A percentile compares a stretch with the other conserved stretches of the same genome.
Conservation (phyloP, 2,888 invertebrate species). For the Cordilura impudica region DNA sequence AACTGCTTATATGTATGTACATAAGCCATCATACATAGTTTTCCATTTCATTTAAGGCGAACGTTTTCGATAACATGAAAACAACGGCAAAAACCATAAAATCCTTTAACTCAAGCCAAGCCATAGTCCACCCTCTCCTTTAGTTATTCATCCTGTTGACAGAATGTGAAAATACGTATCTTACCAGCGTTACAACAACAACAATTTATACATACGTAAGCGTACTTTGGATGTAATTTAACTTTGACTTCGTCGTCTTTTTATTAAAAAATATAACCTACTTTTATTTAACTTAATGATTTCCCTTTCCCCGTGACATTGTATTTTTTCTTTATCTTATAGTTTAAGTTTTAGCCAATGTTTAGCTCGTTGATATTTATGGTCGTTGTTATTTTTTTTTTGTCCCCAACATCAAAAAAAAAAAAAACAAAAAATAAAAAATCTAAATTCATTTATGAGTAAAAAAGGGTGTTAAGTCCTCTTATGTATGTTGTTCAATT, state of each 20-base stretch:
- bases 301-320: neutral
- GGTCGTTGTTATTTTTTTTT: slow-evolving; percentile 8
- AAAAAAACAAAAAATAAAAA: neutral
- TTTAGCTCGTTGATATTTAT: slow-evolving; percentile 51
- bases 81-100: slow-evolving; percentile 33
- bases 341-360: slow-evolving; percentile 31
- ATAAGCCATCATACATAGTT: slow-evolving; percentile 24
- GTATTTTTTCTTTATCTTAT: neutral
- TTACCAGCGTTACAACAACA: slow-evolving; percentile 13
- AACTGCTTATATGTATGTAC: too few relatives aligned
- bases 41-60: slow-evolving; percentile 54
- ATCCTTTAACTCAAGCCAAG: slow-evolving; percentile 43
- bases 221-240: slow-evolving; percentile 32
- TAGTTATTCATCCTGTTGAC: neutral
- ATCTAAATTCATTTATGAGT: slow-evolving; percentile 46
- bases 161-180: slow-evolving; percentile 14
- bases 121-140: slow-evolving; percentile 12
- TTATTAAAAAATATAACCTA: slow-evolving; percentile 58
- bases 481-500: slow-evolving; percentile 23
- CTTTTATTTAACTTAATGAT: slow-evolving; percentile 56
- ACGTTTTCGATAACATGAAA: slow-evolving; percentile 19
- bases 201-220: neutral
- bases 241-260: slow-evolving; percentile 17
- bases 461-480: slow-evolving; percentile 51
- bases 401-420: neutral